Conservation (phyloP, 2,797 vertebrate species). For the Phaenicophaeus curvirostris region DNA sequence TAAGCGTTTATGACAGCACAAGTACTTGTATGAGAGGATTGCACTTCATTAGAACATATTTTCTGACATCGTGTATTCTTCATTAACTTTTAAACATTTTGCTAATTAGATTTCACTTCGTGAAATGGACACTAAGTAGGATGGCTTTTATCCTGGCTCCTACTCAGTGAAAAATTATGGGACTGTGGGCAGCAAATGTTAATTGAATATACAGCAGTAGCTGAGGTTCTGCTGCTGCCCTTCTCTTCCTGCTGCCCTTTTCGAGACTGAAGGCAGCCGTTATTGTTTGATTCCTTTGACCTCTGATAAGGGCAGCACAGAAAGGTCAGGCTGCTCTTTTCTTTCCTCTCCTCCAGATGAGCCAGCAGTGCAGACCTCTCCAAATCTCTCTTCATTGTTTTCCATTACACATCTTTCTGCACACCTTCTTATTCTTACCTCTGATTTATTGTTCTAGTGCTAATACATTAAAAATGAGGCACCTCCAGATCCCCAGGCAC, state of each 20-base stretch:
- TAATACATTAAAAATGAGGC: background rate
- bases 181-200: slow-evolving; percentile 54
- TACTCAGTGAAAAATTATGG: slow-evolving; percentile 54
- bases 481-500: background rate
- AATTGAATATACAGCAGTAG: slow-evolving; percentile 36
- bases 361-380: background rate
- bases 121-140: slow-evolving; percentile 54
- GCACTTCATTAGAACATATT: slow-evolving; percentile 25
- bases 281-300: slow-evolving; percentile 54
- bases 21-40: slow-evolving; percentile 7
- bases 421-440: background rate
- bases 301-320: slow-evolving; percentile 40
- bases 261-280: slow-evolving; percentile 37
- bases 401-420: background rate
- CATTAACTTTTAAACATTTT: slow-evolving; percentile 64
- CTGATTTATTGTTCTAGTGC: background rate
- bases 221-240: slow-evolving; percentile 6
- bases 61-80: slow-evolving; percentile 39
- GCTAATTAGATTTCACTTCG: slow-evolving; percentile 64
- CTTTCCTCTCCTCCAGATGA: background rate
- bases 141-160: slow-evolving; percentile 51
- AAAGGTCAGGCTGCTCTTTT: slow-evolving; percentile 60
- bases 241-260: slow-evolving; percentile 53
- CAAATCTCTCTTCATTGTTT: background rate
- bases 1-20: slow-evolving; percentile 32